phyloP scores from a whole-genome alignment of 1,140 invertebrate genomes.

The Argopecten irradians region DNA sequence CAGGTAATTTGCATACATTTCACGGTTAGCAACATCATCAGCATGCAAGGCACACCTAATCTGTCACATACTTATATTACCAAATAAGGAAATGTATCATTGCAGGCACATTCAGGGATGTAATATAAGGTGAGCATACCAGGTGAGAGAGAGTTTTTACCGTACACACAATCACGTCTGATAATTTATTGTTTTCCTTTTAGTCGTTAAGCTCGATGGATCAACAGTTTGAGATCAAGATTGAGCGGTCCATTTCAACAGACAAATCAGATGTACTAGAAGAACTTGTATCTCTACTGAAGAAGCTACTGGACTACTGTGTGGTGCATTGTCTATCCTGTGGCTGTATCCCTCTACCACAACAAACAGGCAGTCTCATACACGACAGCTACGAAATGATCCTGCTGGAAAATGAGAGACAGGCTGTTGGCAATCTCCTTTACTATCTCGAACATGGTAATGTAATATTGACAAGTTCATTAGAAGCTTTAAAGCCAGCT shows the following conservation, averaged over 20 bases:
- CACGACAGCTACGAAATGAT: conserved; percentile 56
- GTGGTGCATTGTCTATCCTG: conserved; percentile 52
- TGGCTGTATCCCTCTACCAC: conserved; percentile 53
- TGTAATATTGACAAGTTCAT: neutral
- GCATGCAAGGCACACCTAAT: too few relatives aligned
- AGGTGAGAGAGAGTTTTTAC: too few relatives aligned
- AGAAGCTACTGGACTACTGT: conserved; percentile 52
- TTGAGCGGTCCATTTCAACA: conserved; percentile 38
- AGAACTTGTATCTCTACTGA: conserved; percentile 46
- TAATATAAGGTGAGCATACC: too few relatives aligned
- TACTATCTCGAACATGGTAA: conserved; percentile 61
- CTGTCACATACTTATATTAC: too few relatives aligned
- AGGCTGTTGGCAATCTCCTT: conserved; percentile 60
- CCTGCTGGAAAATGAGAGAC: conserved; percentile 58
- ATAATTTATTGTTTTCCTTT: neutral
- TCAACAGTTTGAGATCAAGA: conserved; percentile 52
- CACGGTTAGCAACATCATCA: too few relatives aligned
- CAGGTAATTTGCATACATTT: too few relatives aligned
- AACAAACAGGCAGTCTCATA: conserved; percentile 26
- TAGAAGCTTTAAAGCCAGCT: too few relatives aligned
- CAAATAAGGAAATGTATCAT: too few relatives aligned
- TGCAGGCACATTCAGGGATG: too few relatives aligned
- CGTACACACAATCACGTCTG: too few relatives aligned
- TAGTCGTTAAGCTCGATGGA: conserved; percentile 24
- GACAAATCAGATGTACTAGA: conserved; percentile 51